A percentile compares a stretch with the other conserved stretches of the same genome.
These are phyloP conservation scores for Drosophila santomea DNA, from an alignment of 1,140 invertebrate genomes.

Conservation along the genomic window DNA sequence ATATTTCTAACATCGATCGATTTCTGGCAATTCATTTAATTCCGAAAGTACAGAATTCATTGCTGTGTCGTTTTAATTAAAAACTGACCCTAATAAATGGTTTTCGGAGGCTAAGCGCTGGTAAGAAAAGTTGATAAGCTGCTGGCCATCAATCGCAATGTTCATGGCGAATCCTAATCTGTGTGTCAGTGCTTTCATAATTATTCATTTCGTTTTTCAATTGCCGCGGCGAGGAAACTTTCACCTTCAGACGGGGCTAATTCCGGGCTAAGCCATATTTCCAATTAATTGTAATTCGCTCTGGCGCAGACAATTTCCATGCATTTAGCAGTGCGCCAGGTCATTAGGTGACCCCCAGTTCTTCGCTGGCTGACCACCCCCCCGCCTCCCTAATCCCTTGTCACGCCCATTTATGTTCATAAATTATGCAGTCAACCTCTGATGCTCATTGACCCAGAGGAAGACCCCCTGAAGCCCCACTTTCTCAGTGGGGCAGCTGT, in stretches of 20 bases:
- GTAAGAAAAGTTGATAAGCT: too few relatives aligned
- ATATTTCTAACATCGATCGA: too few relatives aligned
- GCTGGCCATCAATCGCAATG: too few relatives aligned
- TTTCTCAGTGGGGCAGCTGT: constrained; percentile 12
- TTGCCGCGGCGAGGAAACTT: not conserved
- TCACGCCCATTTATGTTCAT: constrained; percentile 72
- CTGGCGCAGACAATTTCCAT: constrained; percentile 42
- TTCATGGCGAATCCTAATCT: not conserved
- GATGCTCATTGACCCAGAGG: constrained; percentile 52
- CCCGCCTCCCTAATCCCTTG: constrained; percentile 20
- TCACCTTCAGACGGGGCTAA: not conserved
- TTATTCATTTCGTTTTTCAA: constrained; percentile 1
- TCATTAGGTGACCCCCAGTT: constrained; percentile 47
- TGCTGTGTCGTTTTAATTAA: too few relatives aligned
- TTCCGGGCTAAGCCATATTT: constrained; percentile 22
- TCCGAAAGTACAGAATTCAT: too few relatives aligned
- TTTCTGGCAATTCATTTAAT: too few relatives aligned
- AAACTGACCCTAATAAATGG: too few relatives aligned
- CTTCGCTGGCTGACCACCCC: too few relatives aligned
- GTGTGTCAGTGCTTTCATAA: not conserved
- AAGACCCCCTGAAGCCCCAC: not conserved
- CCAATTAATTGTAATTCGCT: constrained; percentile 45
- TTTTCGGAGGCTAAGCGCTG: too few relatives aligned
- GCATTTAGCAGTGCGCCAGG: constrained; percentile 32
- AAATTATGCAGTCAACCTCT: constrained; percentile 69